Percentiles rank a stretch among this genome's conserved stretches.
These are phyloP conservation scores for Euphonia xanthogaster DNA, from an alignment of 2,797 vertebrate species.

Conservation along the genomic window DNA sequence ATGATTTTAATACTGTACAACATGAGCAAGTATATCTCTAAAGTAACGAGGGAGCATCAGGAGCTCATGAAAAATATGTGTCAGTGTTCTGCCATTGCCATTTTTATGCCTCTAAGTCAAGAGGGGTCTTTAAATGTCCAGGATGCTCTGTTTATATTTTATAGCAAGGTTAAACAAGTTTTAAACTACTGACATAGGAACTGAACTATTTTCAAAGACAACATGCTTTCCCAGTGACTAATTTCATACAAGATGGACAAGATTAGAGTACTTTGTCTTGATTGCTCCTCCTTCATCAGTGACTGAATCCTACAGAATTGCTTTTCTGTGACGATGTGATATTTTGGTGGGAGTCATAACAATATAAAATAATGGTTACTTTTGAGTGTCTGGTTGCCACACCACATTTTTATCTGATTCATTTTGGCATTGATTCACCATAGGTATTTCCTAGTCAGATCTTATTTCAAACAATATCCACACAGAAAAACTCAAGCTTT, in stretches of 20 bases:
- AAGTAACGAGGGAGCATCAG: neutral
- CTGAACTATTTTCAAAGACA: neutral
- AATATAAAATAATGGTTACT: neutral
- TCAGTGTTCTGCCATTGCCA: neutral
- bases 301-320: neutral
- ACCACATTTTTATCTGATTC: neutral
- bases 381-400: neutral
- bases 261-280: neutral
- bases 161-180: neutral
- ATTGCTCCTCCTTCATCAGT: neutral
- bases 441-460: neutral
- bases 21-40: neutral
- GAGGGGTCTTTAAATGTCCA: neutral
- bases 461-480: neutral
- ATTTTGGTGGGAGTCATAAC: neutral
- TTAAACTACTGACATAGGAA: neutral
- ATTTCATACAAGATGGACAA: neutral
- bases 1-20: neutral
- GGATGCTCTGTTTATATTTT: neutral
- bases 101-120: neutral
- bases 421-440: neutral
- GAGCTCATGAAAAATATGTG: neutral
- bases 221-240: neutral
- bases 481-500: neutral
- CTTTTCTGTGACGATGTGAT: neutral